Evolutionary conservation across 2,113 vertebrate species (phyloP), one percentile per base, ranked within the genome.

Genomic region (Malurus elegans): DNA sequence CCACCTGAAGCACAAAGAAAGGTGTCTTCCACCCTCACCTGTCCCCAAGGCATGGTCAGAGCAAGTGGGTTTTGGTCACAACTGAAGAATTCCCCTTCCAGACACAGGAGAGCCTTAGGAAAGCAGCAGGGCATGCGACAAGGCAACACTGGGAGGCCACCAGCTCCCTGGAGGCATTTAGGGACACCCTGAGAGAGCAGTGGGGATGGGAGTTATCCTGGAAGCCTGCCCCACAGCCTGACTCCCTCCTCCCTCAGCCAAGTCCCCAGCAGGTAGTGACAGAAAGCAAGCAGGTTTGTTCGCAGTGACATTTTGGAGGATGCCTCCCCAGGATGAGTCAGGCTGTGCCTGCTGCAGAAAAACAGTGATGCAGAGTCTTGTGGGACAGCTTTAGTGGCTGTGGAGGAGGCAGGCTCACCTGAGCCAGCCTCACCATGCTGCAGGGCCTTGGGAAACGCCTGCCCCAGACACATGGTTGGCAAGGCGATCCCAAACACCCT

Each of bases 251-350:
- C 65, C 45, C 47, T 83, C 79, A 28, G 74, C 79, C 13, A 54
- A 80, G 86, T 54, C 67, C 75, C 53, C 24, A 1, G 91, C 92
- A 97, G 86, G 95, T 96, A 95, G 78, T 58, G 79, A 80, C 84
- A 95, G 40, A 94, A 96, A 75, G 31, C 62, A 32, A 62, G 86
- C 83, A 90, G 82, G 95, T 95, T 86, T 90, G 67, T 56, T 93
- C 8, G 0, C 76, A 44, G 54, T 96, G 92, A 95, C 92, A 95
- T 96, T 97, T 94, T 71, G 76, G 92, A 94, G 92, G 83, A 93
- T 93, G 92, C 67, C 86, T 90, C 91, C 86, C 80, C 29, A 36
- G 83, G 83, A 96, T 96, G 94, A 97, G 75, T 97, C 96, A 96
- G 83, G 82, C 95, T 61, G 44, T 53, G 87, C 66, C 85, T 96